Evolutionary conservation across 2,888 invertebrate genomes (phyloP), one percentile per base, ranked within the genome.

Genomic region (Metacarcinus magister): DNA sequence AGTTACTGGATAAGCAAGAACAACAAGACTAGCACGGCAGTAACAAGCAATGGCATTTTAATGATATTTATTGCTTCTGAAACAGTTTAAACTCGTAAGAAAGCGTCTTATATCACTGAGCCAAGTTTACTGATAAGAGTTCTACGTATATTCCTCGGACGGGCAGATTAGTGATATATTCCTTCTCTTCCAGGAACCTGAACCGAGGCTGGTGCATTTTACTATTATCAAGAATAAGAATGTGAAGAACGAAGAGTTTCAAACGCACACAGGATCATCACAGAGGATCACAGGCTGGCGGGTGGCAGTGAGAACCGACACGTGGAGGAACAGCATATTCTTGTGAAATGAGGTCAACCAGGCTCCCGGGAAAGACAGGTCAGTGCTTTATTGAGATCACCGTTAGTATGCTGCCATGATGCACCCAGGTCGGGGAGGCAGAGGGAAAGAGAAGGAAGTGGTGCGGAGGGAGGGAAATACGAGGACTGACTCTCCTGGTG

Each of bases 371-470:
- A 82, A 32, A 82, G 82, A 82, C 75, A 28, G 28, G 82, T 82
- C 32, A 82, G 82, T 82, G 82, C 82, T 28, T 82, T 82, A 82
- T 82, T 28, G 82, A 82, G 82, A 32, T 82, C 82, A 32, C 32
- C 32, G 82, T 32, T 82, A 54, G 28, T 82, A 82, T 32, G 23
- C n/a, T 67, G 10, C 67, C 2, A 23, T 23, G n/a, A 67, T n/a
- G 23, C 67, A 67, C 67, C 67, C 67, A 0, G 7, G 67, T 10
- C 67, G 19, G n/a, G 7, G 48, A 48, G 67, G 67, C 7, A 23
- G 23, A 67, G n/a, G 67, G 67, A n/a, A n/a, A 2, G n/a, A 67
- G n/a, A 23, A 67, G 5, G 13, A 67, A 67, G n/a, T n/a, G 67
- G 1, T 67, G 67, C 23, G n/a, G n/a, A 23, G 67, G 2, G 5